Base-by-base conservation (phyloP, 2,797 vertebrate genomes). In the Chromobotia macracanthus region DNA sequence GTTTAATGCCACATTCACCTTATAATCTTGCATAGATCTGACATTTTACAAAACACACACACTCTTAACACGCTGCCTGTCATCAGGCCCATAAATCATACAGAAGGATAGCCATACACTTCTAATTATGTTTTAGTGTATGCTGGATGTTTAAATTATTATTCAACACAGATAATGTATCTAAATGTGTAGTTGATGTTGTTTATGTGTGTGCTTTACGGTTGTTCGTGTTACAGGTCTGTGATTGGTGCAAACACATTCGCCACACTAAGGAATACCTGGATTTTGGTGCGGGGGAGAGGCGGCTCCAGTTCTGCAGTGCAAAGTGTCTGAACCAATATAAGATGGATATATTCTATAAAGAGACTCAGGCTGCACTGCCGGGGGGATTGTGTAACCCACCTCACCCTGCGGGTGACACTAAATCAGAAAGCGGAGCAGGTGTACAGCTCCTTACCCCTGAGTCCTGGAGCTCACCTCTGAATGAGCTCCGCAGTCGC, bases 291-390 rank as follows among this genome's bases (percentile, higher is more conserved):
- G 96, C 98, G 83, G 98, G 98, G 83, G 97, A 99, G 91, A 91
- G 97, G 88, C 93, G 98, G 90, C 96, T 99, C 93, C 98, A 99
- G 94, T 99, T 99, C 92, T 99, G 98, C 96, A 99, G 98, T 90
- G 97, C 97, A 91, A 99, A 99, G 94, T 99, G 98, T 91, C 95
- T 99, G 88, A 99, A 99, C 94, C 98, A 99, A 89, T 99, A 99
- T 90, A 99, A 99, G 92, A 99, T 99, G 98, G 98, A 99, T 93
- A 99, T 99, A 93, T 99, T 99, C 94, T 99, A 99, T 93, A 99
- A 99, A 93, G 98, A 99, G 93, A 98, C 98, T 73, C 98, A 99
- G 94, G 98, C 98, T 68, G 97, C 96, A 28, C 93, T 99, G 89
- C 97, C 95, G 86, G 94, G 95, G 88, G 96, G 95, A 81, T 92